These are phyloP conservation scores for Trichogramma evanescens DNA, from an alignment of 2,888 invertebrate species.

Conservation along the genomic window DNA sequence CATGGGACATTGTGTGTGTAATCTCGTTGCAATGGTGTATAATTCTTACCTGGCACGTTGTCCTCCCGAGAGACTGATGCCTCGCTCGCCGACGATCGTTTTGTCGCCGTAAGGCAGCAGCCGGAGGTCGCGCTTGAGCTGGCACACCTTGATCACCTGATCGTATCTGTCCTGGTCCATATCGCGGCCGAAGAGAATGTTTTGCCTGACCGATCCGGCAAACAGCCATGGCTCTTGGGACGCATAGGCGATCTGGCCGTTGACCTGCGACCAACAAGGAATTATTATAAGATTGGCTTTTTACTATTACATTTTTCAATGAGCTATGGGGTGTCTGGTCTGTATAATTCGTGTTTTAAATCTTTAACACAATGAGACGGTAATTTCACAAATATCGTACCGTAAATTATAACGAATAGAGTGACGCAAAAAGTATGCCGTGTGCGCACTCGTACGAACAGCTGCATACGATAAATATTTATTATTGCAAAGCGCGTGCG, in stretches of 20 bases:
- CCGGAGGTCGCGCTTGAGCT: constrained; percentile 66
- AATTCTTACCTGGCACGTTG: constrained; percentile 52
- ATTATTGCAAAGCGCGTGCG: no score
- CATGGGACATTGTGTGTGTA: not conserved
- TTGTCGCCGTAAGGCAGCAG: constrained; percentile 76
- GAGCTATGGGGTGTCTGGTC: not conserved
- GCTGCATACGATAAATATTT: no score
- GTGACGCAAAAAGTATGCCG: no score
- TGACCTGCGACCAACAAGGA: constrained; percentile 45
- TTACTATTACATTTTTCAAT: not conserved
- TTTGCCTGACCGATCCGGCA: constrained; percentile 78
- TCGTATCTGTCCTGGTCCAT: constrained; percentile 63
- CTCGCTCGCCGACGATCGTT: constrained; percentile 80
- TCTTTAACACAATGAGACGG: not conserved
- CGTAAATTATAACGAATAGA: no score
- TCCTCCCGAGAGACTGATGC: constrained; percentile 76
- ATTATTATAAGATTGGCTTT: not conserved
- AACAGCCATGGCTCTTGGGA: constrained; percentile 86
- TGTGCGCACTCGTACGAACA: no score
- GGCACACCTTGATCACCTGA: constrained; percentile 63
- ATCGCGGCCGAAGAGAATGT: constrained; percentile 81
- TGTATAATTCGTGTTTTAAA: not conserved
- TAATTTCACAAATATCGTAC: no score
- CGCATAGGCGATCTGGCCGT: constrained; percentile 70
- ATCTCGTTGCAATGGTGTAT: not conserved